Conservation (phyloP, 2,113 vertebrate genomes). For the Amphilophus citrinellus region DNA sequence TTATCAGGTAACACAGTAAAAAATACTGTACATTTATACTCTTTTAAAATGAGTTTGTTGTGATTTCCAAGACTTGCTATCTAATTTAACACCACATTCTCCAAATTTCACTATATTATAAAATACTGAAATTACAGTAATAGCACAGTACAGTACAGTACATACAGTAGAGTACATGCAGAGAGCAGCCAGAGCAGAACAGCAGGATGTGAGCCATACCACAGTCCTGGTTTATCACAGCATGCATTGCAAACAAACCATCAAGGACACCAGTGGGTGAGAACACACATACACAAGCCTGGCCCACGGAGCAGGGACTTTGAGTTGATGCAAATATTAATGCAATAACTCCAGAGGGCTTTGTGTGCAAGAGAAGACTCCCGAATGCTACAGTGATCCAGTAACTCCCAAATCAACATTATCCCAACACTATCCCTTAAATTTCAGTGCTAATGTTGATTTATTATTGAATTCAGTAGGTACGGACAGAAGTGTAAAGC, state of each 20-base stretch:
- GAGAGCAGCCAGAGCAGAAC: constrained; percentile 22
- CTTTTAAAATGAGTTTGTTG: not conserved
- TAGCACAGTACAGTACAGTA: constrained; percentile 17
- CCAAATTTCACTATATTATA: not conserved
- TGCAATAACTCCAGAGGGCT: not conserved
- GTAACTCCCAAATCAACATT: constrained; percentile 3
- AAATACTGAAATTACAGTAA: constrained; percentile 20
- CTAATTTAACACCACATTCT: constrained; percentile 11
- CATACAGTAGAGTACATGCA: constrained; percentile 51
- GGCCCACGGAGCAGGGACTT: constrained; percentile 2
- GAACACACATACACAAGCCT: constrained; percentile 35
- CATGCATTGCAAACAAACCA: constrained; percentile 38
- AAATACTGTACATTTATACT: not conserved
- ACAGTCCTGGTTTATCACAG: constrained; percentile 11
- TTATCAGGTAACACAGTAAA: constrained; percentile 25
- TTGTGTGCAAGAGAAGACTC: constrained; percentile 22
- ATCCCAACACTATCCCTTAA: not conserved
- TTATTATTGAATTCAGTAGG: not conserved
- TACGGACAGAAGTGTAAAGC: not conserved
- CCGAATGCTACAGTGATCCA: constrained; percentile 60
- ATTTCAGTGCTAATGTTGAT: not conserved
- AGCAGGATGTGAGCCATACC: not conserved
- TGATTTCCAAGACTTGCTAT: not conserved
- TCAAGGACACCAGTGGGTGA: constrained; percentile 38
- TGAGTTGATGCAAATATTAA: not conserved